Base-by-base conservation (phyloP, 2,113 vertebrate genomes). In the Festucalex cinctus region DNA sequence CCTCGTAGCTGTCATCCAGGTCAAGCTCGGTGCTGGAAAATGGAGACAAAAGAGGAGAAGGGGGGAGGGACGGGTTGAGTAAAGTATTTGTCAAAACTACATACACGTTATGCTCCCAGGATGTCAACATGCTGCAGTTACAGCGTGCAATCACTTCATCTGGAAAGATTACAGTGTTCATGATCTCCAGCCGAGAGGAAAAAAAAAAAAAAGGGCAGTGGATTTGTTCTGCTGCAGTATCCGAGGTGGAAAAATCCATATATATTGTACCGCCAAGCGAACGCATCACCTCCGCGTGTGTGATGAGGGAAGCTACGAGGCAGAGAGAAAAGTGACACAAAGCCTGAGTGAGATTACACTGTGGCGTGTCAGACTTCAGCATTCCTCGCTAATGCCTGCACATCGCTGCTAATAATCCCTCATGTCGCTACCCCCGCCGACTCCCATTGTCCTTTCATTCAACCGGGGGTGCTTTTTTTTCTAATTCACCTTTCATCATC, bases 1-100 rank as follows among this genome's bases (percentile, higher is more conserved):
- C 91, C 73, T 93, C 90, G 70, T 92, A 91, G 84, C 88, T 91
- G 85, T 93, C 92, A 69, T 93, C 92, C 87, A 93, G 80, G 79
- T 92, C 90, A 1, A 86, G 83, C 48, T 91, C 91, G 26, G 87
- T 85, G 80, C 92, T 93, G 87, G 63, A 32, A 67, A 68, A 79
- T 53, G 63, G 56, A 82, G 71, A 79, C 63, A 65, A 67, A 76
- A n/a, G n/a, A n/a, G n/a, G 53, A 69, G 57, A 66, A 78, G 61
- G 68, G 61, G 51, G 24, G 56, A 70, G 17, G 58, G 32, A 44
- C 5, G 14, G 63, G 24, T 71, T 70, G n/a, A 58, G 60, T 67
- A 54, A 76, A 70, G 62, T 51, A 57, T 69, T 43, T 69, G 63
- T 60, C 48, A 69, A 63, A 63, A 63, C n/a, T 24, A 44, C 61